Percentiles rank a stretch among this genome's conserved stretches.
Conservation (phyloP, 2,888 invertebrate species). For the Pandemis corylana region DNA sequence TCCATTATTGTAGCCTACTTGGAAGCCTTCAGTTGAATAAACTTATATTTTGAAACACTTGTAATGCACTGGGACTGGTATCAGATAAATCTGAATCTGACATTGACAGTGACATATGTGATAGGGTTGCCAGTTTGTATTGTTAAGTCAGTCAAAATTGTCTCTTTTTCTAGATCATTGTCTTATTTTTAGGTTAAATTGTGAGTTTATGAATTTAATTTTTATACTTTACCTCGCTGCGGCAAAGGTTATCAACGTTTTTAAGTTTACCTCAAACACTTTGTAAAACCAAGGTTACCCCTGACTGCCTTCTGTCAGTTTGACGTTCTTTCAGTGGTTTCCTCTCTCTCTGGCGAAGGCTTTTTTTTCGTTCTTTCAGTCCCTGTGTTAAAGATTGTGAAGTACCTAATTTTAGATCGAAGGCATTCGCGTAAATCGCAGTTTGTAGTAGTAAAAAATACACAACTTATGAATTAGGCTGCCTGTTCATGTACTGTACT, state of each 20-base stretch:
- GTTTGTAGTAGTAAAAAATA: constrained; percentile 9
- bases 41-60: not conserved
- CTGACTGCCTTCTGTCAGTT: constrained; percentile 20
- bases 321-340: constrained; percentile 28
- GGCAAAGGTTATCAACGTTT: not conserved
- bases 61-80: not conserved
- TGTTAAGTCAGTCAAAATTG: no score
- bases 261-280: constrained; percentile 9
- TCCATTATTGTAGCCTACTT: constrained; percentile 62
- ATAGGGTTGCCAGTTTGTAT: not conserved
- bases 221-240: not conserved
- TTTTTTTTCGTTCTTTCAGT: constrained; percentile 35
- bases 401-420: constrained; percentile 39
- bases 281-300: not conserved
- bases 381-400: constrained; percentile 31
- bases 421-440: constrained; percentile 25
- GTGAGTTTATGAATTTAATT: not conserved
- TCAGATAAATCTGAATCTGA: not conserved
- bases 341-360: constrained; percentile 34
- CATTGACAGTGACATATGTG: constrained; percentile 4
- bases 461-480: not conserved
- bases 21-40: not conserved
- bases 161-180: no score
- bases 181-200: not conserved
- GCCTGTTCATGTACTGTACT: constrained; percentile 5